Conservation (phyloP, 1,140 invertebrate species). For the Patella vulgata region DNA sequence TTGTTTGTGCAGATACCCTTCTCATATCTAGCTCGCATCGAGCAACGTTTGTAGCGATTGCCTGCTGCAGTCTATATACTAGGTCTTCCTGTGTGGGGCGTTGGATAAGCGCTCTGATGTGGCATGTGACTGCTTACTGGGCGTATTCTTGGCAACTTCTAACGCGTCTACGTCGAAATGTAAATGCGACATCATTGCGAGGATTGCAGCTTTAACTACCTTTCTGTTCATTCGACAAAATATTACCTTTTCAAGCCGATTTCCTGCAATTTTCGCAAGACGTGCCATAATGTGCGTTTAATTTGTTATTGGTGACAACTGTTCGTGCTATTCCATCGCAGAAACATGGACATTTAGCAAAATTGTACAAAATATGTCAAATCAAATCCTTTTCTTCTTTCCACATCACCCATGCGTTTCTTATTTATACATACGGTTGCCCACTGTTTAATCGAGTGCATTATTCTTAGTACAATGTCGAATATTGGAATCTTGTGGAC, state of each 20-base stretch:
- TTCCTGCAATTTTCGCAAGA: conserved; percentile 4
- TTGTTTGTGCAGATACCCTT: conserved; percentile 10
- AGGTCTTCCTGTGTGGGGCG: conserved; percentile 7
- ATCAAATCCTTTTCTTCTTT: no score
- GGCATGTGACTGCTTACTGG: background rate
- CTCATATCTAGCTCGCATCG: background rate
- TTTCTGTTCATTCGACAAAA: conserved; percentile 2
- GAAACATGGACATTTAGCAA: conserved; percentile 3
- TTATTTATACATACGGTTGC: no score
- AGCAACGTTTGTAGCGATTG: conserved; percentile 5
- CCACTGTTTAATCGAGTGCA: no score
- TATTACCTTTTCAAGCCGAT: conserved; percentile 7
- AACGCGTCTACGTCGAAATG: background rate
- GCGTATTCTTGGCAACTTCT: conserved; percentile 1
- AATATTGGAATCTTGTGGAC: no score
- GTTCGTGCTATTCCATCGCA: conserved; percentile 5
- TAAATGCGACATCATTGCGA: background rate
- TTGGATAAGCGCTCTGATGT: no score
- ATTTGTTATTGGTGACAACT: conserved; percentile 4
- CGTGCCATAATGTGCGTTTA: background rate
- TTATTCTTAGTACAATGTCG: no score
- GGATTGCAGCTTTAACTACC: no score
- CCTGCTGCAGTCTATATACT: conserved; percentile 6
- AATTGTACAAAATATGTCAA: no score
- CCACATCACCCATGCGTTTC: no score